Evolutionary conservation across 2,113 vertebrate genomes (phyloP).

Genomic region (Ranitomeya variabilis): DNA sequence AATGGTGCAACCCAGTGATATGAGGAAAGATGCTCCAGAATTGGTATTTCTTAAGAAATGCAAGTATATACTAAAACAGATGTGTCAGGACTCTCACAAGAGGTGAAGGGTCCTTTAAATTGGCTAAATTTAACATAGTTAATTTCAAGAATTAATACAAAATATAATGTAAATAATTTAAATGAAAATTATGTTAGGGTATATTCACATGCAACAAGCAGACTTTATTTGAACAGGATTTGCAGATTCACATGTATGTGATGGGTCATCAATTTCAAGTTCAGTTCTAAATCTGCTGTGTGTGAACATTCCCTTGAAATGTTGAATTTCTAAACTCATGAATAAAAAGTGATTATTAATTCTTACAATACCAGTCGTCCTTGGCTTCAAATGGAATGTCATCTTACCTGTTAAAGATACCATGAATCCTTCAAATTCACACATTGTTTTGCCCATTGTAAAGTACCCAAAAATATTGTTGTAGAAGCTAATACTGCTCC

Average conservation of each 20-base stretch:
- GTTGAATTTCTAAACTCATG: neutral
- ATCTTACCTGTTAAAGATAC: conserved; percentile 69
- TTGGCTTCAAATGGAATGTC: neutral
- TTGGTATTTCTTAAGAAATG: too few species aligned
- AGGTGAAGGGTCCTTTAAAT: too few species aligned
- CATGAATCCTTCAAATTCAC: conserved; percentile 72
- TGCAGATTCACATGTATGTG: neutral
- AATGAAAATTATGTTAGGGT: too few species aligned
- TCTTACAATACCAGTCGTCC: neutral
- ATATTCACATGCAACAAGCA: too few species aligned
- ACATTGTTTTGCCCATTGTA: conserved; percentile 9
- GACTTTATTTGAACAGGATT: neutral
- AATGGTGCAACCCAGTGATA: too few species aligned
- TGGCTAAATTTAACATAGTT: too few species aligned
- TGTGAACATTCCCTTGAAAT: neutral
- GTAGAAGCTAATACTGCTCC: conserved; percentile 68
- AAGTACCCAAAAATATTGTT: conserved; percentile 69
- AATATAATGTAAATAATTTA: too few species aligned
- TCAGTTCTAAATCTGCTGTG: neutral
- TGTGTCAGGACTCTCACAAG: too few species aligned
- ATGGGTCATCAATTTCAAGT: neutral
- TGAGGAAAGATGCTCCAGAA: too few species aligned
- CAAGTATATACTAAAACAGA: too few species aligned
- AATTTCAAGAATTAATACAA: too few species aligned
- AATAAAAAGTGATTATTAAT: neutral